Evolutionary conservation across 2,888 invertebrate species (phyloP).

Genomic region (Epistrophe eligans): DNA sequence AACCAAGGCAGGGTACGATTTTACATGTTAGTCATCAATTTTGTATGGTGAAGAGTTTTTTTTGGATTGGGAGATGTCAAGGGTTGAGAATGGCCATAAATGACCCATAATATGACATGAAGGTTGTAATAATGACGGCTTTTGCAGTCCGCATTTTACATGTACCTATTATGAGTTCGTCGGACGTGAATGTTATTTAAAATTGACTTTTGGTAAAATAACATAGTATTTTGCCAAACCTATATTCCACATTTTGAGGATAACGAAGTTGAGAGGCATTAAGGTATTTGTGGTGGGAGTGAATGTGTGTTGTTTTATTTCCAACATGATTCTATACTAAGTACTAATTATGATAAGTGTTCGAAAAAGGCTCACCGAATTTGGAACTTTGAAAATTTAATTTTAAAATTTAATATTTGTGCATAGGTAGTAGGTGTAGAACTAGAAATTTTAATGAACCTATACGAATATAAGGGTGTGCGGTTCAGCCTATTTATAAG

Average conservation of each 20-base stretch:
- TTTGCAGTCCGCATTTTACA: slow-evolving; percentile 17
- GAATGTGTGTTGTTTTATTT: too few species aligned
- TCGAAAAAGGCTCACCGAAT: too few species aligned
- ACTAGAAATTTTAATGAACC: too few species aligned
- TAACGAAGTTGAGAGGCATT: background rate
- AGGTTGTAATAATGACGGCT: slow-evolving; percentile 40
- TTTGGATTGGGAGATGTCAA: slow-evolving; percentile 10
- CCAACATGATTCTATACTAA: too few species aligned
- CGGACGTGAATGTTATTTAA: slow-evolving; percentile 50
- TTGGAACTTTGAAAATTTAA: too few species aligned
- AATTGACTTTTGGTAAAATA: slow-evolving; percentile 10
- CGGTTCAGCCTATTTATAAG: too few species aligned
- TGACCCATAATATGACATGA: slow-evolving; percentile 52
- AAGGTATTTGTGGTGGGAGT: too few species aligned
- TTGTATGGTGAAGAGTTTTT: slow-evolving; percentile 34
- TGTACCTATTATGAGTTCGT: slow-evolving; percentile 7
- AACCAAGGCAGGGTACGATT: slow-evolving; percentile 76
- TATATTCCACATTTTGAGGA: background rate
- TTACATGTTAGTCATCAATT: slow-evolving; percentile 37
- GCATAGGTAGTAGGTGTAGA: too few species aligned
- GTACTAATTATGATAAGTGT: too few species aligned
- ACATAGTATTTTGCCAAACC: slow-evolving; percentile 4
- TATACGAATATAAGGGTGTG: too few species aligned
- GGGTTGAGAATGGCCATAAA: background rate
- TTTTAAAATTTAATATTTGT: too few species aligned